A percentile compares a stretch with the other conserved stretches of the same genome.
These are phyloP conservation scores for Synanthedon formicaeformis DNA, from an alignment of 2,888 invertebrate species.

Conservation along the genomic window DNA sequence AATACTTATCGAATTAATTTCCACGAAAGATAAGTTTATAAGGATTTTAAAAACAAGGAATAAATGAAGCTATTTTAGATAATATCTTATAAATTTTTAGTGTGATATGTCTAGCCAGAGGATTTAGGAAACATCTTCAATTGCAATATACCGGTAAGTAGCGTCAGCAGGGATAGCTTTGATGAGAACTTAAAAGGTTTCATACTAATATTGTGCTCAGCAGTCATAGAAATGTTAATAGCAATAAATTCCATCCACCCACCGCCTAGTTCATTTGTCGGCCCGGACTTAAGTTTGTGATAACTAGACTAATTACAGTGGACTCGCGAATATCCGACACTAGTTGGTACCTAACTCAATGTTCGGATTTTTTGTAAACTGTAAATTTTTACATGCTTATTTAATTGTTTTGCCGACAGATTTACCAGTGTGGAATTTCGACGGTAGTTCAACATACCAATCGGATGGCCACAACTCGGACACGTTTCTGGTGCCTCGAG, in stretches of 20 bases:
- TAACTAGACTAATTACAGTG: no score
- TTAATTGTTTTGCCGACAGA: slow-evolving; percentile 57
- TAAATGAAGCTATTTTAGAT: slow-evolving; percentile 5
- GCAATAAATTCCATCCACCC: not conserved
- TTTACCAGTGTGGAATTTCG: slow-evolving; percentile 92
- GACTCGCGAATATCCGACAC: no score
- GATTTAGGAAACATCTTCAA: slow-evolving; percentile 29
- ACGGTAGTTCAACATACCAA: slow-evolving; percentile 93
- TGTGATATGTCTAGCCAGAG: slow-evolving; percentile 36
- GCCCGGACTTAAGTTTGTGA: not conserved
- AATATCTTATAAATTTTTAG: slow-evolving; percentile 17
- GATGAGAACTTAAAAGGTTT: slow-evolving; percentile 67
- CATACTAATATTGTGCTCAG: slow-evolving; percentile 39
- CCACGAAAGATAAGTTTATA: not conserved
- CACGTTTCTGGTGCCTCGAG: slow-evolving; percentile 91
- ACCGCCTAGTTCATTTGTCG: not conserved
- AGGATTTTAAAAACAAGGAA: no score
- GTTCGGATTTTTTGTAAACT: not conserved
- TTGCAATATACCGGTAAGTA: slow-evolving; percentile 24
- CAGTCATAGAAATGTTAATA: slow-evolving; percentile 49
- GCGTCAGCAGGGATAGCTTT: slow-evolving; percentile 30
- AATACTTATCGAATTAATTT: not conserved
- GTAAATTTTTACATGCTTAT: not conserved
- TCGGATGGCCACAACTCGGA: slow-evolving; percentile 91
- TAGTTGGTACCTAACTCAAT: not conserved